Conservation (phyloP, 2,888 invertebrate species). For the Synergus itoensis region DNA sequence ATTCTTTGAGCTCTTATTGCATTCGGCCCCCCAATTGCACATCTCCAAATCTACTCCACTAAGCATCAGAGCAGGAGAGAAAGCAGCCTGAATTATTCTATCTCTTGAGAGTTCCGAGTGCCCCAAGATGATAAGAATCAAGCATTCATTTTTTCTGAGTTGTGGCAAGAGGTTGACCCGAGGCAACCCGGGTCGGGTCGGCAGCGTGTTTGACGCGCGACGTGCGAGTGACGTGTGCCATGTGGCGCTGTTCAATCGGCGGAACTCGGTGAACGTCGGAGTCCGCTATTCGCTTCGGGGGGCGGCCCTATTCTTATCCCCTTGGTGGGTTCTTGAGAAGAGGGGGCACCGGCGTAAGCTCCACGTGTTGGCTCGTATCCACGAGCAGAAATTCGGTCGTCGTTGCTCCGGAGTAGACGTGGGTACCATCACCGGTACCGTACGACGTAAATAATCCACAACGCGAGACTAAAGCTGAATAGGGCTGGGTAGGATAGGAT, state of each 20-base stretch:
- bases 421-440: conserved; percentile 43
- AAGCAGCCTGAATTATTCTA: neutral
- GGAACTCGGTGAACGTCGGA: conserved; percentile 40
- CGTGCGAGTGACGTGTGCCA: conserved; percentile 41
- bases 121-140: conserved; percentile 5
- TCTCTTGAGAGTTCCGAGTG: neutral
- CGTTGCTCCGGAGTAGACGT: conserved; percentile 16
- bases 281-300: conserved; percentile 37
- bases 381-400: conserved; percentile 64
- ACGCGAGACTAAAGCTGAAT: conserved; percentile 41
- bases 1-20: too few species aligned
- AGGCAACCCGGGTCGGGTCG: conserved; percentile 17
- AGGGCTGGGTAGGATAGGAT: conserved; percentile 38
- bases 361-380: conserved; percentile 66
- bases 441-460: conserved; percentile 13
- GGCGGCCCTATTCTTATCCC: conserved; percentile 33
- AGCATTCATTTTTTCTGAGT: neutral
- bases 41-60: neutral
- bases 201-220: conserved; percentile 35
- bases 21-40: neutral
- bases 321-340: conserved; percentile 50
- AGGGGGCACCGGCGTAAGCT: conserved; percentile 62
- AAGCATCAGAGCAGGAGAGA: neutral
- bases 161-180: conserved; percentile 10
- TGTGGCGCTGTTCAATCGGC: conserved; percentile 34